Conservation (phyloP, 2,797 vertebrate genomes). For the Macrochelys suwanniensis region DNA sequence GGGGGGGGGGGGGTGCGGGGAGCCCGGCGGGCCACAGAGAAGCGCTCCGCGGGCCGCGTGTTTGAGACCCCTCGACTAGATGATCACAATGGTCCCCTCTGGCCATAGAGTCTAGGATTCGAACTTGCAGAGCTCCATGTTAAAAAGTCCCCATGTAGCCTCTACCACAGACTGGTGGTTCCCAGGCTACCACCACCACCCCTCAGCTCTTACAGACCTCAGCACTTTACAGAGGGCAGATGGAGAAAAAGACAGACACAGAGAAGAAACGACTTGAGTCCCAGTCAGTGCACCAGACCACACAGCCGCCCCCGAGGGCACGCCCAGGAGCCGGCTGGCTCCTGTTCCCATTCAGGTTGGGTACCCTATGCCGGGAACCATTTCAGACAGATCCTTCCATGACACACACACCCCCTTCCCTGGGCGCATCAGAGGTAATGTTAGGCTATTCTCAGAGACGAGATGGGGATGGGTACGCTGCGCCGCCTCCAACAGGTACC, state of each 20-base stretch:
- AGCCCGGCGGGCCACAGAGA: no score
- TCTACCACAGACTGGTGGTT: neutral
- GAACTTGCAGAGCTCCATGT: neutral
- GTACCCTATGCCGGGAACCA: neutral
- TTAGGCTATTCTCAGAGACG: neutral
- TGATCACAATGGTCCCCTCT: neutral
- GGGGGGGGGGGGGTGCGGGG: no score
- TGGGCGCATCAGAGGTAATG: neutral
- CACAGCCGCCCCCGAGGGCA: neutral
- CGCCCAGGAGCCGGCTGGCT: neutral
- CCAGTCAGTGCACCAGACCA: neutral
- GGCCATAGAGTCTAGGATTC: neutral
- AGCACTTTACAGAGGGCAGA: neutral
- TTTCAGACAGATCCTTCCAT: neutral
- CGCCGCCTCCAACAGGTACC: neutral
- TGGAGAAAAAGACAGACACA: neutral
- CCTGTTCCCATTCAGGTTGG: neutral
- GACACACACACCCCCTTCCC: neutral
- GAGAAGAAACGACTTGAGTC: neutral
- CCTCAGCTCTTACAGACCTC: neutral
- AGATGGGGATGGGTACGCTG: neutral
- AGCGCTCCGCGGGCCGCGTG: no score
- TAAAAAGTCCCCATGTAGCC: neutral
- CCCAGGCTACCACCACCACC: neutral
- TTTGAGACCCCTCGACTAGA: no score